Percentiles rank a stretch among this genome's conserved stretches.
Evolutionary conservation across 2,113 vertebrate species (phyloP).

Genomic region (Cephalopterus ornatus): DNA sequence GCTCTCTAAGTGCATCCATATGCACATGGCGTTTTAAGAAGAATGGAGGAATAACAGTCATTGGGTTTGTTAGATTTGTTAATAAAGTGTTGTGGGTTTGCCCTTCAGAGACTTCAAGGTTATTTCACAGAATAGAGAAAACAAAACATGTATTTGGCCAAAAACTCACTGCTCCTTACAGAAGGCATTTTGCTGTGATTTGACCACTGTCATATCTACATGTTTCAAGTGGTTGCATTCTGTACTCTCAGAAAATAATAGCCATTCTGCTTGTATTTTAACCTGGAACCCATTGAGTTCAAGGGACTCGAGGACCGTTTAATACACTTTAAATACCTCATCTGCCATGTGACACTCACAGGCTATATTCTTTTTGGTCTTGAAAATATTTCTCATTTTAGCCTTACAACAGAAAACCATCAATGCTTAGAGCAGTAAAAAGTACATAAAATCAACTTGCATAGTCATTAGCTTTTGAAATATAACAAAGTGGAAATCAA

Average conservation of each 20-base stretch:
- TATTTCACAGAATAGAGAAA: not conserved
- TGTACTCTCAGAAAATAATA: not conserved
- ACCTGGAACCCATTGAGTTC: constrained; percentile 17
- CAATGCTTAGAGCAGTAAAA: not conserved
- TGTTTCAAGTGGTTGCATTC: not conserved
- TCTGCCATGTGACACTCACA: not conserved
- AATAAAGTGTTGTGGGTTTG: not conserved
- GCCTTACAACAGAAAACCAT: not conserved
- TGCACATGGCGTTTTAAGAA: not conserved
- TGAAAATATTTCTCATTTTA: not conserved
- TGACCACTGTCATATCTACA: not conserved
- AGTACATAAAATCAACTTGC: not conserved
- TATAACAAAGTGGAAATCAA: not conserved
- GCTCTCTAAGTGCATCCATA: not conserved
- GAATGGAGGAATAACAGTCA: not conserved
- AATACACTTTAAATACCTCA: constrained; percentile 10
- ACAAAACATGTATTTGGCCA: not conserved
- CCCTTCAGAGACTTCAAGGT: not conserved
- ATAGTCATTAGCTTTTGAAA: not conserved
- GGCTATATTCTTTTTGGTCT: not conserved
- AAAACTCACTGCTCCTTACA: not conserved
- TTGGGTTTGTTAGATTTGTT: not conserved
- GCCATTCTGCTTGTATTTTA: not conserved
- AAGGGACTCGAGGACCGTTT: constrained; percentile 11
- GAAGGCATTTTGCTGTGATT: not conserved